These are phyloP conservation scores for Ameiurus melas DNA, from an alignment of 2,113 vertebrate species.

Conservation along the genomic window DNA sequence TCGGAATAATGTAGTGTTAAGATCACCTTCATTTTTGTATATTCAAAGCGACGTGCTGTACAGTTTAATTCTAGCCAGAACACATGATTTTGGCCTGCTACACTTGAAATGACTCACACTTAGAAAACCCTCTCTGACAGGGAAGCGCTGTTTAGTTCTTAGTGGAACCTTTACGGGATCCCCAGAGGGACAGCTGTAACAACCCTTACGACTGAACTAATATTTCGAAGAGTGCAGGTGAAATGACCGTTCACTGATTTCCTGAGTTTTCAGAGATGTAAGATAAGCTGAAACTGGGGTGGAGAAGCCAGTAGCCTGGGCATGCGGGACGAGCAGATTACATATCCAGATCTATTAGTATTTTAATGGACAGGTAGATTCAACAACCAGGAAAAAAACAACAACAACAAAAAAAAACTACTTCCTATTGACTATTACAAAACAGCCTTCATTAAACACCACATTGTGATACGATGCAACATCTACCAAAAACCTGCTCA, in stretches of 20 bases:
- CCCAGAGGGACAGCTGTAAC: not conserved
- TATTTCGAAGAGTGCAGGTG: not conserved
- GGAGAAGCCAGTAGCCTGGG: not conserved
- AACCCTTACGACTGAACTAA: not conserved
- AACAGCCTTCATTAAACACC: not conserved
- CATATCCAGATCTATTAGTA: not conserved
- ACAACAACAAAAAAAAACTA: too few species aligned
- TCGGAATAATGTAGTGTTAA: conserved; percentile 26
- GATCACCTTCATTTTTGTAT: not conserved
- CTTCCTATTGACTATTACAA: not conserved
- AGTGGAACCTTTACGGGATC: not conserved
- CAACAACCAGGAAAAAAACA: not conserved
- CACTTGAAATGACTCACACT: conserved; percentile 5
- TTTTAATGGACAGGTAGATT: not conserved
- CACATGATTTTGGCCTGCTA: conserved; percentile 1
- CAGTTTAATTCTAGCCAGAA: conserved; percentile 17
- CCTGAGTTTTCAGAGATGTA: not conserved
- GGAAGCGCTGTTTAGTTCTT: not conserved
- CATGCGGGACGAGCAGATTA: not conserved
- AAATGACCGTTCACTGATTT: not conserved
- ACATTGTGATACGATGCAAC: not conserved
- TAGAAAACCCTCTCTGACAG: not conserved
- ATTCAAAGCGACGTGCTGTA: conserved; percentile 15
- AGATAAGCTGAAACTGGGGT: not conserved
- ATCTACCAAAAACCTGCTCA: not conserved